A percentile compares a stretch with the other conserved stretches of the same genome.
phyloP scores from a whole-genome alignment of 92 coral and sea anemone species.

The Actinostola sp. region DNA sequence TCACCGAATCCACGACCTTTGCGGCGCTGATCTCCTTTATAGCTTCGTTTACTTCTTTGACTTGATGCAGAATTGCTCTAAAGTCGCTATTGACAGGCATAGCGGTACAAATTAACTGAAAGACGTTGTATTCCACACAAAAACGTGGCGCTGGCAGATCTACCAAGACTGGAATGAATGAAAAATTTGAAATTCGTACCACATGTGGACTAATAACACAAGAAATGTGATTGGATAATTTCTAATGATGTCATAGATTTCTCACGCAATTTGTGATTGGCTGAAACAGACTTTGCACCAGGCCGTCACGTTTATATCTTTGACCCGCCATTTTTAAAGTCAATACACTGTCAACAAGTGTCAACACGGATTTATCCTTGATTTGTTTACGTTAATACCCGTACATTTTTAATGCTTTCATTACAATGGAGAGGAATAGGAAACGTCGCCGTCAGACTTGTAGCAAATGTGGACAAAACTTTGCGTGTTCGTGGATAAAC shows the following conservation, averaged over 20 bases:
- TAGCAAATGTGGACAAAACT: background rate
- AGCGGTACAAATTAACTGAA: background rate
- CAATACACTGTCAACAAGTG: no score
- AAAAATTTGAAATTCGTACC: background rate
- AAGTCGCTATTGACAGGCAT: background rate
- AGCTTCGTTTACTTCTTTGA: background rate
- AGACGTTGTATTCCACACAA: no score
- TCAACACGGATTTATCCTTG: no score
- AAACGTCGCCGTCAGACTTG: background rate
- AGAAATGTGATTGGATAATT: background rate
- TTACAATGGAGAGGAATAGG: background rate
- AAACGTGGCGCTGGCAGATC: no score
- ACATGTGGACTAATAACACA: background rate
- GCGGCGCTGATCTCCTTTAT: background rate
- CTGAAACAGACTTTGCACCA: no score
- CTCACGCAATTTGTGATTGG: background rate
- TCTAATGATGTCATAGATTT: background rate
- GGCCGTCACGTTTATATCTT: no score
- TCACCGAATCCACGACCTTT: background rate
- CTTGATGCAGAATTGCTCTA: background rate
- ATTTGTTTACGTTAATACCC: no score
- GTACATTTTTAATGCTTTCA: no score
- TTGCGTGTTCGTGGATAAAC: conserved; percentile 1
- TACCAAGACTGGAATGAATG: no score
- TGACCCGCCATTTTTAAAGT: no score